Percentiles rank a stretch among this genome's conserved stretches.
phyloP scores from a whole-genome alignment of 1,140 invertebrate species.

The Riptortus pedestris region DNA sequence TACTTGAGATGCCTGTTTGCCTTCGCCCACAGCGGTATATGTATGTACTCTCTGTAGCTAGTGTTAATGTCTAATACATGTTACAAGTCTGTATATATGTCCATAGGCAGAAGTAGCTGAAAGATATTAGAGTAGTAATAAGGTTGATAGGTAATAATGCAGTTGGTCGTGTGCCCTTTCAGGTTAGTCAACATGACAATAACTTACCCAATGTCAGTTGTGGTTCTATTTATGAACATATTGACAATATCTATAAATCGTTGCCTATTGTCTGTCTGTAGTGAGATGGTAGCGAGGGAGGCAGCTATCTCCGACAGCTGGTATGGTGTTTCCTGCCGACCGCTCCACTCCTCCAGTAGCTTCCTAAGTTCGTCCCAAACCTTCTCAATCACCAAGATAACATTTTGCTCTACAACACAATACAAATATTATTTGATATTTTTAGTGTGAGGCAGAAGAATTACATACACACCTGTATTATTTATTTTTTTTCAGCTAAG shows the following conservation, averaged over 20 bases:
- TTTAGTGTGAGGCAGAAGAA: background rate
- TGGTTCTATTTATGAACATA: slow-evolving; percentile 9
- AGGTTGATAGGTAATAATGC: no score
- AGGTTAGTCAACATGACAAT: no score
- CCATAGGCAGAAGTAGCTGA: no score
- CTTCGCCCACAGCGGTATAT: no score
- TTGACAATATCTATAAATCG: slow-evolving; percentile 15
- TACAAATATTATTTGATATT: no score
- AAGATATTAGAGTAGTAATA: no score
- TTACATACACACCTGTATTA: background rate
- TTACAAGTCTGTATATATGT: no score
- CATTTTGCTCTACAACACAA: slow-evolving; percentile 15
- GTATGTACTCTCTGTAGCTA: no score
- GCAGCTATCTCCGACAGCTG: slow-evolving; percentile 23
- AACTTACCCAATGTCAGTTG: slow-evolving; percentile 22
- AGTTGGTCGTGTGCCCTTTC: no score
- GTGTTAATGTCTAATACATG: no score
- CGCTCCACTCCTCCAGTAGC: slow-evolving; percentile 10
- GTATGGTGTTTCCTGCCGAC: background rate
- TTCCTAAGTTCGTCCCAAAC: slow-evolving; percentile 25
- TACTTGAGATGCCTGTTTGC: no score
- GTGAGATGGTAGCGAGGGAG: slow-evolving; percentile 8
- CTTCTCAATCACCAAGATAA: slow-evolving; percentile 16
- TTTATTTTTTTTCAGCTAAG: background rate
- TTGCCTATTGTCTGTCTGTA: background rate